phyloP scores from a whole-genome alignment of 92 coral and sea anemone species.

The Micromussa lordhowensis region DNA sequence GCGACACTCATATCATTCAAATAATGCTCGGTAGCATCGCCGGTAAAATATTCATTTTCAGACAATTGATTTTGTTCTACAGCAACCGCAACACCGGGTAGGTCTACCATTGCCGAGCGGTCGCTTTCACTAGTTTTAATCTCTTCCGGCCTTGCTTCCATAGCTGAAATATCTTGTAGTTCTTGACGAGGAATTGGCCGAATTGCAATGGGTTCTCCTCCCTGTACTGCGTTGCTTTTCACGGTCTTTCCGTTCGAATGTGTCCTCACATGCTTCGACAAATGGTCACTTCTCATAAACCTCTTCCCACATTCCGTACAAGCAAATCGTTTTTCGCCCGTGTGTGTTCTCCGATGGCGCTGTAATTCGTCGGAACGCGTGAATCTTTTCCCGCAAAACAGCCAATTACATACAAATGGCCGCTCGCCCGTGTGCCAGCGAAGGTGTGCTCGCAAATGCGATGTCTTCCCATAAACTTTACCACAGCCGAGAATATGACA shows the following conservation, averaged over 20 bases:
- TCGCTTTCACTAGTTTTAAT: conserved; percentile 44
- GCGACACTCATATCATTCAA: conserved; percentile 30
- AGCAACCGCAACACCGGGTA: conserved; percentile 69
- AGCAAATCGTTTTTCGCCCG: conserved; percentile 94
- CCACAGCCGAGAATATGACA: conserved; percentile 98
- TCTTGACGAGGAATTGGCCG: conserved; percentile 65
- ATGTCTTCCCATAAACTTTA: conserved; percentile 96
- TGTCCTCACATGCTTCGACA: conserved; percentile 97
- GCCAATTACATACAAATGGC: conserved; percentile 97
- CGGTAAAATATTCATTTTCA: conserved; percentile 53
- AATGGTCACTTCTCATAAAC: conserved; percentile 98
- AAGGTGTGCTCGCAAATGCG: conserved; percentile 98
- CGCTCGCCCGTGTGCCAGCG: conserved; percentile 99
- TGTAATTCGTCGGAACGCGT: conserved; percentile 98
- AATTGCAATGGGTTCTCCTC: conserved; percentile 74
- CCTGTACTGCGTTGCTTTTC: conserved; percentile 24
- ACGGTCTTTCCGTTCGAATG: conserved; percentile 84
- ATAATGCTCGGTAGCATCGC: conserved; percentile 45
- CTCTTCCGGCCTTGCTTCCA: background rate
- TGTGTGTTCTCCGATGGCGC: conserved; percentile 97
- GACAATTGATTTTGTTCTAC: conserved; percentile 57
- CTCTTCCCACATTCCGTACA: conserved; percentile 94
- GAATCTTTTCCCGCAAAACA: conserved; percentile 97
- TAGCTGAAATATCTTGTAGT: background rate
- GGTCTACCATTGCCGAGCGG: conserved; percentile 76